Conservation (phyloP, 1,140 invertebrate species). For the Alviniconcha marisindica region DNA sequence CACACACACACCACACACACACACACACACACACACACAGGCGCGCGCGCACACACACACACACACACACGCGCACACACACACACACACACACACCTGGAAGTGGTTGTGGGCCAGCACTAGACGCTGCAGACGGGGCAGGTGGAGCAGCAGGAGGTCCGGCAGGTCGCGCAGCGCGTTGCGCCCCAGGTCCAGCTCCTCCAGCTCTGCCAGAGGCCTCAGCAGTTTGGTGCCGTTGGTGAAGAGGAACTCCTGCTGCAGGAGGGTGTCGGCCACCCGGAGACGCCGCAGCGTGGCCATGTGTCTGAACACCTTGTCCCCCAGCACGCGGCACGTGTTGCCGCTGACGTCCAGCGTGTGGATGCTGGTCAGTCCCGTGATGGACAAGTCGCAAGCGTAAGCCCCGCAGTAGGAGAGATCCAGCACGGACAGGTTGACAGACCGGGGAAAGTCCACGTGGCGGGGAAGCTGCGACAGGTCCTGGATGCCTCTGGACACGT, state of each 20-base stretch:
- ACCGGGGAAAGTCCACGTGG: background rate
- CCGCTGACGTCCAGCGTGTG: constrained; percentile 4
- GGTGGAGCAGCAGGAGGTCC: background rate
- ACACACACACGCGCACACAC: background rate
- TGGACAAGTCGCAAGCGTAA: background rate
- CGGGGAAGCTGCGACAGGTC: background rate
- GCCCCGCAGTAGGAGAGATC: background rate
- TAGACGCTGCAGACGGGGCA: background rate
- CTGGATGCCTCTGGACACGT: background rate
- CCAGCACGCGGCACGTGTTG: constrained; percentile 2
- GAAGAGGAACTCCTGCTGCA: background rate
- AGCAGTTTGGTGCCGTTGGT: background rate
- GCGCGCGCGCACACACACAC: background rate
- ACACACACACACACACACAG: background rate
- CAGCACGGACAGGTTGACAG: background rate
- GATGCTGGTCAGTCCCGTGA: constrained; percentile 19
- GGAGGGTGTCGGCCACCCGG: background rate
- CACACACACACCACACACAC: background rate
- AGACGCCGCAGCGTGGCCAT: constrained; percentile 1
- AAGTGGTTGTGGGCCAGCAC: background rate
- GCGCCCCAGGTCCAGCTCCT: background rate
- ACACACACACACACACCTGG: background rate
- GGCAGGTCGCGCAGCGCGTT: background rate
- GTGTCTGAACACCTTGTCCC: background rate
- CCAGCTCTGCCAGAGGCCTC: background rate